These are phyloP conservation scores for Phocoena phocoena DNA, from an alignment of 2,113 vertebrate species.

Conservation along the genomic window DNA sequence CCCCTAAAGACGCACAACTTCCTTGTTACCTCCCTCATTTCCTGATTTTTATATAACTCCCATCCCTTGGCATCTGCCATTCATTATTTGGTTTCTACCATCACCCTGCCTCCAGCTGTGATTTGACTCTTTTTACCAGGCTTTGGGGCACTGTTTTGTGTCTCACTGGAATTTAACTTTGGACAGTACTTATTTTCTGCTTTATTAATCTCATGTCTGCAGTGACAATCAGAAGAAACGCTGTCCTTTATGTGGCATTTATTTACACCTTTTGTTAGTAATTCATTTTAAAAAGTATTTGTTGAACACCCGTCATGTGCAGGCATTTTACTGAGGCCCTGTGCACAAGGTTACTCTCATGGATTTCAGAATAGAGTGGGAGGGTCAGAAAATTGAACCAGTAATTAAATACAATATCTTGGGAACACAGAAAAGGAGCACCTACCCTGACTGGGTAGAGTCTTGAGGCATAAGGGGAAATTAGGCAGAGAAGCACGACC, in stretches of 20 bases:
- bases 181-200: not conserved
- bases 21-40: not conserved
- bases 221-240: not conserved
- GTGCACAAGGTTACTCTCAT: not conserved
- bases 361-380: not conserved
- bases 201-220: not conserved
- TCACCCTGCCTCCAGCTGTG: not conserved
- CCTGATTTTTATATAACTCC: not conserved
- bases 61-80: not conserved
- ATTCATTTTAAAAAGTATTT: not conserved
- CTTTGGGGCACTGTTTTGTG: not conserved
- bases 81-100: not conserved
- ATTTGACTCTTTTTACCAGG: not conserved
- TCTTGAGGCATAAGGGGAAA: not conserved
- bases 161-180: not conserved
- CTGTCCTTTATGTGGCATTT: not conserved
- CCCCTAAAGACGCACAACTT: fast-evolving
- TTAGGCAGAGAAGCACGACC: not conserved
- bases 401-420: not conserved
- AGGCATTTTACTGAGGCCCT: not conserved
- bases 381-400: not conserved
- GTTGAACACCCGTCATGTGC: not conserved
- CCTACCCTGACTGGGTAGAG: not conserved
- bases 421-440: not conserved
- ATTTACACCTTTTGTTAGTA: not conserved